phyloP scores from a whole-genome alignment of 2,113 vertebrate genomes.

The Cyprinus carpio region DNA sequence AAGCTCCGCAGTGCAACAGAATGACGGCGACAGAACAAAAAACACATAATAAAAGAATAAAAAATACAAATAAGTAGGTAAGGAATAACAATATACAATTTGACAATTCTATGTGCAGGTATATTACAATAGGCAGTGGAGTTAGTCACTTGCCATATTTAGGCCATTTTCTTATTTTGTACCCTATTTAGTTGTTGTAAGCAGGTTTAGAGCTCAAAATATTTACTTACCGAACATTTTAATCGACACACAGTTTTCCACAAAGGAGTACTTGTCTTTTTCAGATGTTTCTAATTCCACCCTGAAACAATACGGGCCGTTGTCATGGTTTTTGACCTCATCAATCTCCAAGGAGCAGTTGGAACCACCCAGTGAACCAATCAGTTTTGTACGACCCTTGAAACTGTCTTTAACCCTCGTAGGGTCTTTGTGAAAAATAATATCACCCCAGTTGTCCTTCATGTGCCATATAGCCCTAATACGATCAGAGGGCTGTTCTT shows the following conservation, averaged over 20 bases:
- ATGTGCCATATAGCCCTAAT: constrained; percentile 63
- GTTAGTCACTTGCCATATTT: background rate
- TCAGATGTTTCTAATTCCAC: too few relatives aligned
- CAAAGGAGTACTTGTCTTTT: too few relatives aligned
- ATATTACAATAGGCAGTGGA: too few relatives aligned
- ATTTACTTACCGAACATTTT: constrained; percentile 58
- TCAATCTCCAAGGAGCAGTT: constrained; percentile 64
- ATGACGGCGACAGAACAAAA: too few relatives aligned
- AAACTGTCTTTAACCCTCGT: constrained; percentile 32
- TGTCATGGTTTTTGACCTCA: constrained; percentile 56
- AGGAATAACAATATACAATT: too few relatives aligned
- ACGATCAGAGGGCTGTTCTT: constrained; percentile 27
- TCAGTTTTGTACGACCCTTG: constrained; percentile 55
- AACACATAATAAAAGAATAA: too few relatives aligned
- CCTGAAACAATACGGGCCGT: too few relatives aligned
- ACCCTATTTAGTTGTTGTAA: background rate
- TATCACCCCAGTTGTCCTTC: rapidly evolving
- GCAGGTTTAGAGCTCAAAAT: background rate
- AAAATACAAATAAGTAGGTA: too few relatives aligned
- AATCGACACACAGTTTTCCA: too few relatives aligned
- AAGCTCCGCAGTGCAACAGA: too few relatives aligned
- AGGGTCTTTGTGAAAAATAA: background rate
- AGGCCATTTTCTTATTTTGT: background rate
- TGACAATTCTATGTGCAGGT: too few relatives aligned
- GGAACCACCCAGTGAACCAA: constrained; percentile 52